A percentile compares a stretch with the other conserved stretches of the same genome.
Conservation (phyloP, 2,113 vertebrate species). For the Nyctereutes procyonoides region DNA sequence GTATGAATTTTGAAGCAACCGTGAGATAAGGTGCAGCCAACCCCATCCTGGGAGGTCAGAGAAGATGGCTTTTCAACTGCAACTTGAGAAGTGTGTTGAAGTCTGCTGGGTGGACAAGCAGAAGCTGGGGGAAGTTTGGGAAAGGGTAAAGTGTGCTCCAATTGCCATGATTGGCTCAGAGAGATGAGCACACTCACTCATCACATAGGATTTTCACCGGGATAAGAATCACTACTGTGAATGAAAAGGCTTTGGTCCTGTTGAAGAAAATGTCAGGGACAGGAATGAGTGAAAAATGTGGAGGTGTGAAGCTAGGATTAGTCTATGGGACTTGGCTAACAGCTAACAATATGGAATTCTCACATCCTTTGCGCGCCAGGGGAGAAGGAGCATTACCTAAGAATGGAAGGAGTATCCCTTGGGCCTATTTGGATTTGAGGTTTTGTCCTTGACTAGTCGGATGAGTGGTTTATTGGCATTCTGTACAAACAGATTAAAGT, state of each 20-base stretch:
- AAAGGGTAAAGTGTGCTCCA: neutral
- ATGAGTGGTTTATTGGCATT: neutral
- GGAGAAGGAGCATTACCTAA: neutral
- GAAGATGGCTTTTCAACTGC: neutral
- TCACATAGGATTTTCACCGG: neutral
- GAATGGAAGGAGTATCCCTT: neutral
- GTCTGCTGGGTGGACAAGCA: neutral
- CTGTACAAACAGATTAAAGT: neutral
- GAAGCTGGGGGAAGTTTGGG: neutral
- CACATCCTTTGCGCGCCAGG: neutral
- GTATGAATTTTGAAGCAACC: neutral
- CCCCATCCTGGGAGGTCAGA: neutral
- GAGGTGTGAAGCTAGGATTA: neutral
- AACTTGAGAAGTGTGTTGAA: neutral
- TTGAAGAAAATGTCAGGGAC: neutral
- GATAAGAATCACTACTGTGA: neutral
- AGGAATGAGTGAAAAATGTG: neutral
- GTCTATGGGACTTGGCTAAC: neutral
- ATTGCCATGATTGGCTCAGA: no score
- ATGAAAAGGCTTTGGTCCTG: neutral
- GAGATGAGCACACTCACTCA: neutral
- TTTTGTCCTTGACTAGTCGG: neutral
- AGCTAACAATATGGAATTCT: neutral
- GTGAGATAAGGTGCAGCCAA: neutral
- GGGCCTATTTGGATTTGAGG: neutral